A percentile compares a stretch with the other conserved stretches of the same genome.
phyloP scores from a whole-genome alignment of 2,113 vertebrate species.

The Gymnobelideus leadbeateri region DNA sequence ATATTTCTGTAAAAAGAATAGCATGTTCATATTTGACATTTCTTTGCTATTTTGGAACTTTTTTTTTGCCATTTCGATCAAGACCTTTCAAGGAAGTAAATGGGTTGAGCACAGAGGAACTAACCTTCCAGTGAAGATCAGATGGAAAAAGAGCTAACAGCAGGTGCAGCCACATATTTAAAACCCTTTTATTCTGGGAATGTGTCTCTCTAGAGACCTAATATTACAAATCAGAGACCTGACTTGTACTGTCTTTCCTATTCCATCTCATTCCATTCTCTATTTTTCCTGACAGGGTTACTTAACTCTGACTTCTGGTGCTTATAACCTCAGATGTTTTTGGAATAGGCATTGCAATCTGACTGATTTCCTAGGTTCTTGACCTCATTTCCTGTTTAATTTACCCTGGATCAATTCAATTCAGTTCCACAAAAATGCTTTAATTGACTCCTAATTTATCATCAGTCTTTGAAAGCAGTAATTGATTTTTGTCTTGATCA shows the following conservation, averaged over 20 bases:
- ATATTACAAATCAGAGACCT: background rate
- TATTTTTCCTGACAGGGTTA: background rate
- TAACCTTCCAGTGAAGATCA: background rate
- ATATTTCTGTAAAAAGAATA: background rate
- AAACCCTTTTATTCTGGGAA: background rate
- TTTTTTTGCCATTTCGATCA: background rate
- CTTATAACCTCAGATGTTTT: background rate
- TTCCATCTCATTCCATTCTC: background rate
- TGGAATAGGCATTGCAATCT: background rate
- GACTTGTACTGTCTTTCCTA: background rate
- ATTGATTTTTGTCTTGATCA: background rate
- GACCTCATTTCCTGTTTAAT: background rate
- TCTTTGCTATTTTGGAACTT: background rate
- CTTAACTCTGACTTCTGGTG: background rate
- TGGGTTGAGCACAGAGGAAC: background rate
- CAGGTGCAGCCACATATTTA: background rate
- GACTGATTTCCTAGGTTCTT: background rate
- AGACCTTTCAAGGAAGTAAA: background rate
- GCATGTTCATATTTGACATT: background rate
- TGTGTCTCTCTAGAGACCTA: too few relatives aligned
- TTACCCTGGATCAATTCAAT: background rate
- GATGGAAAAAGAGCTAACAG: background rate
- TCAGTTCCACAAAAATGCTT: background rate
- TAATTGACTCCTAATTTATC: background rate
- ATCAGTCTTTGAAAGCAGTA: background rate